Percentiles rank a stretch among this genome's conserved stretches.
Evolutionary conservation across 2,888 invertebrate species (phyloP).

Genomic region (Tanypteryx hageni): DNA sequence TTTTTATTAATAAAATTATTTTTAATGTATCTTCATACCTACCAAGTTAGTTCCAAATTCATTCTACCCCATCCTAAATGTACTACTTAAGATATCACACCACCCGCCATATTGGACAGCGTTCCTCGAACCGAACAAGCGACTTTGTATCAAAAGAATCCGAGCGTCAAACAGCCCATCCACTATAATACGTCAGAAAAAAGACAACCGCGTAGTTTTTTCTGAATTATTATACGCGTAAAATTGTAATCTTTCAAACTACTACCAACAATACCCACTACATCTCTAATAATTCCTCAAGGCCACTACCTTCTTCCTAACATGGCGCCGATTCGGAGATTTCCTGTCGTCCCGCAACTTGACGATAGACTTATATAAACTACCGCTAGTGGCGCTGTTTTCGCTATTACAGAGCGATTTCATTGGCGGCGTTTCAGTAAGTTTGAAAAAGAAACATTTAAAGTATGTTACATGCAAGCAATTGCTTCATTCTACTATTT

Average conservation of each 20-base stretch:
- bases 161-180: constrained; percentile 21
- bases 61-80: neutral
- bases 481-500: neutral
- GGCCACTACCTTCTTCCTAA: constrained; percentile 76
- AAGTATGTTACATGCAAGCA: neutral
- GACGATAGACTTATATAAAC: neutral
- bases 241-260: neutral
- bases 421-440: neutral
- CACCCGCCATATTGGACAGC: constrained; percentile 76
- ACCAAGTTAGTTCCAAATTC: neutral
- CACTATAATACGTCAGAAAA: neutral
- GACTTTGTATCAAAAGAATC: constrained; percentile 46
- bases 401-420: neutral
- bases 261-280: constrained; percentile 66
- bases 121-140: constrained; percentile 67
- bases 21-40: neutral
- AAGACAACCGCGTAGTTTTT: neutral
- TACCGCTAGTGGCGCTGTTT: constrained; percentile 35
- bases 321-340: constrained; percentile 76
- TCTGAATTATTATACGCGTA: neutral
- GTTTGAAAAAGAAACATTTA: neutral
- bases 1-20: neutral
- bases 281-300: constrained; percentile 76
- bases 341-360: constrained; percentile 51
- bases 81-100: constrained; percentile 36